Base-by-base conservation (phyloP, 2,888 invertebrate genomes). In the Lingula anatina region DNA sequence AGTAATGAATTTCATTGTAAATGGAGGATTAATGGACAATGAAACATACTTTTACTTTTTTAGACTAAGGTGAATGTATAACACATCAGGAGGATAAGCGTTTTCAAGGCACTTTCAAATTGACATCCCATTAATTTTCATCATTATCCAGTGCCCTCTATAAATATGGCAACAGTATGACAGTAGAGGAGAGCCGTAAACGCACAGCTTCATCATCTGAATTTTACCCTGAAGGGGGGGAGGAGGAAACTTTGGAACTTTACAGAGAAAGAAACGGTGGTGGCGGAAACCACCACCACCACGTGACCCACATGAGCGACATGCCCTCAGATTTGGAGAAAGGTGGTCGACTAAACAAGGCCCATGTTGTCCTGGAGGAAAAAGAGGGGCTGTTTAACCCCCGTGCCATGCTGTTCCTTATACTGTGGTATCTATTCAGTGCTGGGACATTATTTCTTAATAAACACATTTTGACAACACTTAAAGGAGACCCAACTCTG, bases 391-490 rank as follows among this genome's bases (percentile, higher is more conserved):
- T 75, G 40, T 53, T 61, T 26, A 68, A 65, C 48, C 47, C 62
- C 0, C 44, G 69, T 27, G 73, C 73, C 1, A 61, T 73, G 38
- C 43, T 63, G 3, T 68, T 73, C 46, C 62, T 75, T 3, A 49
- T 83, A 44, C 73, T 87, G 53, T 87, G 88, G 87, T 88, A 87
- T 68, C 81, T 87, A 66, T 87, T 88, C 73, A 87, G 87, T 71
- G 86, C 85, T 7, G 86, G 85, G 69, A 88, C 87, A 1, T 78
- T 88, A 45, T 87, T 88, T 73, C 78, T 87, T 52, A 88, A 88
- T 76, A 88, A 88, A 70, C 87, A 87, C 69, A 87, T 88, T 65
- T 77, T 88, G 51, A 82, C 85, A 0, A 86, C 84, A 62, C 81
- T 86, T 70, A 81, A 83, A 71, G 87, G 86, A 42, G 86, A 88